Base-by-base conservation (phyloP, 1,140 invertebrate species). In the Lordiphosa clarofinis region DNA sequence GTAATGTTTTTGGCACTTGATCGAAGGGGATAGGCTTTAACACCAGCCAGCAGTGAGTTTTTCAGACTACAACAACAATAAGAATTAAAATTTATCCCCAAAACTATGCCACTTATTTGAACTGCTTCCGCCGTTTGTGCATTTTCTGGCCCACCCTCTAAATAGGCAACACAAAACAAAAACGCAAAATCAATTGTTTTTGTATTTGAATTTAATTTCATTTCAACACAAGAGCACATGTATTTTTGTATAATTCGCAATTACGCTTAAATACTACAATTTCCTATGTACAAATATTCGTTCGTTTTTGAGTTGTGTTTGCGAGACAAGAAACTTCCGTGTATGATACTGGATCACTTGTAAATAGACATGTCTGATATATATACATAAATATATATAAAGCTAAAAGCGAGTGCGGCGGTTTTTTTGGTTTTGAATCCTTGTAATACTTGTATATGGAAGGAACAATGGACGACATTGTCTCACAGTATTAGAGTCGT, bases 381-480 rank as follows among this genome's bases (percentile, higher is more conserved):
- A 37, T 33, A 19, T 46, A 28, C 11, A n/a, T 24, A 44, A n/a
- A 36, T 24, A 42, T 68, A 31, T 1, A 31, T 31, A 31, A 7
- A 49, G 64, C 64, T 68, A 69, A 40, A 81, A 79, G 76, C 75
- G 55, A 82, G 71, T 82, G 76, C 71, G 49, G 58, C 68, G 70
- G 38, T 60, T 59, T 35, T n/a, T 35, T 37, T 47, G 50, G 36
- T 12, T 49, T 42, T 49, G 5, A 31, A 38, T 56, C 56, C 65
- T 69, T 67, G 60, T 60, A 35, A 12, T 21, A 7, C 15, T 46
- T 36, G 56, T 59, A 55, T 69, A 68, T 81, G 79, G 79, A 86
- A 86, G 79, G 79, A 86, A 86, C 73, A 75, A 86, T 86, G 79
- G 79, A 86, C 79, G 79, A 86, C 65, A 69, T 68, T 56, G 60